A percentile compares a stretch with the other conserved stretches of the same genome.
phyloP scores from a whole-genome alignment of 2,113 vertebrate species.

The Bufo gargarizans region DNA sequence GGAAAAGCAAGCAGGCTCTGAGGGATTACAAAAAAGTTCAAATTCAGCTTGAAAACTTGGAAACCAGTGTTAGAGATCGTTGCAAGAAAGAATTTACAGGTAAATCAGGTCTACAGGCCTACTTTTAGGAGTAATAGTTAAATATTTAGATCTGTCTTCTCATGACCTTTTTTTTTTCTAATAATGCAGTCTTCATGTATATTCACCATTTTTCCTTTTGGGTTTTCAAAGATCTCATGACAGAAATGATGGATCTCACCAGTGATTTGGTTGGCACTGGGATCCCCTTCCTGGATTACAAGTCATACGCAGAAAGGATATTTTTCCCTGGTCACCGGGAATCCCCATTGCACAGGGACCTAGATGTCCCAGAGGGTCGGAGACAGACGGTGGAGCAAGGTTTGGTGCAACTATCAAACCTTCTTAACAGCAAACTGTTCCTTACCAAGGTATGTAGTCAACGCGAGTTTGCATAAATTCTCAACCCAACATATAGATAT shows the following conservation, averaged over 20 bases:
- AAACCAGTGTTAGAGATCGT: conserved; percentile 96
- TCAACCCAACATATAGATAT: background rate
- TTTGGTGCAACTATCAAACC: conserved; percentile 93
- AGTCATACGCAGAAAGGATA: conserved; percentile 91
- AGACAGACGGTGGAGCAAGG: conserved; percentile 95
- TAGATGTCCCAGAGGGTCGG: conserved; percentile 92
- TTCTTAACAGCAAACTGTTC: conserved; percentile 98
- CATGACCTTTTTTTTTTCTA: no score
- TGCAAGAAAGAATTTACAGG: conserved; percentile 99
- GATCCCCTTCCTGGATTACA: conserved; percentile 97
- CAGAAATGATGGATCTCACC: conserved; percentile 98
- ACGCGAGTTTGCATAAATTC: background rate
- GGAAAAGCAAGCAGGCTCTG: conserved; percentile 96
- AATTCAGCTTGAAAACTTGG: conserved; percentile 96
- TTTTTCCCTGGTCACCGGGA: conserved; percentile 96
- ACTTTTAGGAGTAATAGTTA: background rate
- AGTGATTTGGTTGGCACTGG: conserved; percentile 94
- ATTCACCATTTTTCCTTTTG: background rate
- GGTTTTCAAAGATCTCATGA: conserved; percentile 87
- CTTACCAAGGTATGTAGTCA: conserved; percentile 87
- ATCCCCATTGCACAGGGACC: conserved; percentile 88
- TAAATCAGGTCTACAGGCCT: conserved; percentile 61
- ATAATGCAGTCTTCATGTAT: background rate
- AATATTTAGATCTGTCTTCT: no score
- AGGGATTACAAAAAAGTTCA: conserved; percentile 98